Evolutionary conservation across 1,140 invertebrate genomes (phyloP), one percentile per base, ranked within the genome.

Genomic region (Trialeurodes vaporariorum): DNA sequence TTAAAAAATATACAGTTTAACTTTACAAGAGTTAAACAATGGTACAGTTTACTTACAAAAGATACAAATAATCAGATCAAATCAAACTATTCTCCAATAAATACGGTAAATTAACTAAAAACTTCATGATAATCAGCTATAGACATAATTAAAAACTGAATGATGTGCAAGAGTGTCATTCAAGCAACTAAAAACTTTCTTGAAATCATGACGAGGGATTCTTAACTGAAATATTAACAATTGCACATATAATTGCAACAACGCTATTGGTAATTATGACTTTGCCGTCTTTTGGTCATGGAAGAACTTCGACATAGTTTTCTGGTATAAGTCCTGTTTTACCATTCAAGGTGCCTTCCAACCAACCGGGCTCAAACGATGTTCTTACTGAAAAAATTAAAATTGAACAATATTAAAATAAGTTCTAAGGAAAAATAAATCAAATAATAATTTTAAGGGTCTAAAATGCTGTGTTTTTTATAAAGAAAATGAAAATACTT

Each of bases 281-380:
- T 61, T 61, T 22, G n/a, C 27, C 27, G 9, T 64, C 12, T 2
- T 26, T 59, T 23, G 13, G 58, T 83, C 79, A 88, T 71, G 87
- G 87, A 74, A 92, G 81, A 69, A 87, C 86, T 81, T 98, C 94
- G 21, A 98, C 94, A 81, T 98, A 98, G 81, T 98, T 98, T 78
- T 95, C 92, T 65, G 96, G 96, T 77, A 98, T 90, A 59, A 98
- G 84, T 59, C 96, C 96, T 34, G 87, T 91, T 80, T 90, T 91
- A 62, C 96, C 96, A 79, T 96, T 93, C 67, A 98, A 81, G 25
- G 90, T 92, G 64, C 96, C 96, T 78, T 97, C 92, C 70, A 98
- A 80, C 96, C 96, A 98, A 63, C 96, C 95, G 5, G 95, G 94
- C 80, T 98, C 96, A 71, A 88, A 85, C 21, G 93, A 96, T 70